phyloP scores from a whole-genome alignment of 2,797 vertebrate species.

The Pangasius djambal region DNA sequence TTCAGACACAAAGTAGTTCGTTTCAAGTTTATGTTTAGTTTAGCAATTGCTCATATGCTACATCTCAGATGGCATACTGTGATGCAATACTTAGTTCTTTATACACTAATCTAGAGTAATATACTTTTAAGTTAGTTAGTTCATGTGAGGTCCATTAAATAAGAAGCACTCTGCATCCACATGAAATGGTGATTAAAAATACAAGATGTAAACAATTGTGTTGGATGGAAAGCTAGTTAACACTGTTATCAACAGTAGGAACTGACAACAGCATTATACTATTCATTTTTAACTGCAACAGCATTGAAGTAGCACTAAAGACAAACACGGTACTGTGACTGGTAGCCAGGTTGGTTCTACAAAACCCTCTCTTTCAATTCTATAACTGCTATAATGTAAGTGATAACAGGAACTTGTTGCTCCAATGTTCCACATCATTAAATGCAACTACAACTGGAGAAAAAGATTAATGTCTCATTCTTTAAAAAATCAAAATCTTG shows the following conservation, averaged over 20 bases:
- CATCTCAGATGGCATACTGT: neutral
- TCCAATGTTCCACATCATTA: neutral
- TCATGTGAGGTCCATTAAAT: neutral
- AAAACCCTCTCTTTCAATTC: neutral
- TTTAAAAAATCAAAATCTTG: neutral
- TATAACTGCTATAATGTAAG: neutral
- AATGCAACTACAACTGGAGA: neutral
- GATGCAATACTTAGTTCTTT: neutral
- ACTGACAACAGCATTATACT: neutral
- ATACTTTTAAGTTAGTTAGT: neutral
- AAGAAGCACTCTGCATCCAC: neutral
- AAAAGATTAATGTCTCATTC: neutral
- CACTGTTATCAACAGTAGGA: neutral
- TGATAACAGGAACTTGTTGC: neutral
- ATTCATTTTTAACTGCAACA: neutral
- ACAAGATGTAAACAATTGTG: neutral
- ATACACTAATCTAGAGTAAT: neutral
- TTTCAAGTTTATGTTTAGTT: neutral
- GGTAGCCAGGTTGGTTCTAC: neutral
- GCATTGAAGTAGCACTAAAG: neutral
- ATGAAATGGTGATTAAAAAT: neutral
- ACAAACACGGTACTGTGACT: neutral
- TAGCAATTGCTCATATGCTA: neutral
- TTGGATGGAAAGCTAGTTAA: neutral
- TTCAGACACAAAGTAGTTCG: neutral